Evolutionary conservation across 1,140 invertebrate genomes (phyloP).

Genomic region (Bombus ignitus): DNA sequence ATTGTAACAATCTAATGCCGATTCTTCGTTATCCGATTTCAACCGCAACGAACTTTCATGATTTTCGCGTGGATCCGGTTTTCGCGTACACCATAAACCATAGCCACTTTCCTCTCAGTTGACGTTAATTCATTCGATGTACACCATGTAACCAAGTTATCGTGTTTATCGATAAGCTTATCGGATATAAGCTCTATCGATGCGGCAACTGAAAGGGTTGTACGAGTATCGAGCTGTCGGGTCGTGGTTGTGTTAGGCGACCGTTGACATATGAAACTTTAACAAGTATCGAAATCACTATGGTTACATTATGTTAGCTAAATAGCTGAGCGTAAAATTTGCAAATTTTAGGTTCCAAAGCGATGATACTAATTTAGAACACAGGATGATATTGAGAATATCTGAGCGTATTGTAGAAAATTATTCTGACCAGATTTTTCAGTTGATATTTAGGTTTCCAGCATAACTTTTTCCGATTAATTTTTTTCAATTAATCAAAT

Average conservation of each 20-base stretch:
- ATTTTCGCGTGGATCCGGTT: not conserved
- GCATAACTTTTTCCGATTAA: not conserved
- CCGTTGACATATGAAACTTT: not conserved
- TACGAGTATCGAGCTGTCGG: not conserved
- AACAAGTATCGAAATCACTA: no score
- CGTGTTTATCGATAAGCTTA: constrained; percentile 38
- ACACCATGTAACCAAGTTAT: not conserved
- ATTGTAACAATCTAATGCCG: not conserved
- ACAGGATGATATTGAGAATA: no score
- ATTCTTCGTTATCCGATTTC: not conserved
- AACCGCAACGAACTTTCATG: not conserved
- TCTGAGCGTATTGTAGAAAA: no score
- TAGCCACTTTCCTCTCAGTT: no score
- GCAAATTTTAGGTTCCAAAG: no score
- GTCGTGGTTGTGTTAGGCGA: not conserved
- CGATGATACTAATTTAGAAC: no score
- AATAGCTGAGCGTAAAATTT: no score
- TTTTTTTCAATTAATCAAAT: no score
- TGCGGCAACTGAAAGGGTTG: not conserved
- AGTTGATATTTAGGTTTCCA: not conserved
- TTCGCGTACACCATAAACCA: no score
- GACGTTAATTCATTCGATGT: constrained; percentile 1
- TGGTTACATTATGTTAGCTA: no score
- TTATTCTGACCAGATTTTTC: no score
- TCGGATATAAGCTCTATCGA: constrained; percentile 20